A percentile compares a stretch with the other conserved stretches of the same genome.
Evolutionary conservation across 2,888 invertebrate genomes (phyloP).

Genomic region (Loripinus fragilis): DNA sequence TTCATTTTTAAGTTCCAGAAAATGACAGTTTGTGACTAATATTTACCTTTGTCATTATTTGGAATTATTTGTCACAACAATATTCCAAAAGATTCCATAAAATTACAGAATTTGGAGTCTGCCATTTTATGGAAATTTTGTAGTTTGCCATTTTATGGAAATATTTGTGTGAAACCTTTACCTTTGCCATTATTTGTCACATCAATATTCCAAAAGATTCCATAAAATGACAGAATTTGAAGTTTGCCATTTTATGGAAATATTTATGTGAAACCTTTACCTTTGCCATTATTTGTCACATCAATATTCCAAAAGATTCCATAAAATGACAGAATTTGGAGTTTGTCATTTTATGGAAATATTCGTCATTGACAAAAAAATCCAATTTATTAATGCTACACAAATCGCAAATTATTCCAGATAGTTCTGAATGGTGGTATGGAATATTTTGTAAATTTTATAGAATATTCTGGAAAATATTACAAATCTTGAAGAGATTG

Average conservation of each 20-base stretch:
- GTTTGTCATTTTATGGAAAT: not conserved
- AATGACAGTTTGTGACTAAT: not conserved
- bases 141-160: too few relatives aligned
- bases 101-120: not conserved
- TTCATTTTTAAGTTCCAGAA: not conserved
- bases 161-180: too few relatives aligned
- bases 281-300: not conserved
- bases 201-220: too few relatives aligned
- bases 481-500: not conserved
- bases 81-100: not conserved
- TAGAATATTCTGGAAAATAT: slow-evolving; percentile 11
- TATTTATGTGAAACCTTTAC: not conserved
- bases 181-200: too few relatives aligned
- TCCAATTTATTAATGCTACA: slow-evolving; percentile 3
- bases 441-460: not conserved
- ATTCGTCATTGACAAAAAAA: slow-evolving; percentile 4
- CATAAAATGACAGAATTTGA: not conserved
- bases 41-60: not conserved
- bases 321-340: not conserved
- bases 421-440: not conserved
- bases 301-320: not conserved
- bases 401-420: not conserved
- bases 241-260: too few relatives aligned
- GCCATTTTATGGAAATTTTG: not conserved
- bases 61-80: not conserved